phyloP scores from a whole-genome alignment of 2,113 vertebrate species.

The Tragelaphus scriptus region DNA sequence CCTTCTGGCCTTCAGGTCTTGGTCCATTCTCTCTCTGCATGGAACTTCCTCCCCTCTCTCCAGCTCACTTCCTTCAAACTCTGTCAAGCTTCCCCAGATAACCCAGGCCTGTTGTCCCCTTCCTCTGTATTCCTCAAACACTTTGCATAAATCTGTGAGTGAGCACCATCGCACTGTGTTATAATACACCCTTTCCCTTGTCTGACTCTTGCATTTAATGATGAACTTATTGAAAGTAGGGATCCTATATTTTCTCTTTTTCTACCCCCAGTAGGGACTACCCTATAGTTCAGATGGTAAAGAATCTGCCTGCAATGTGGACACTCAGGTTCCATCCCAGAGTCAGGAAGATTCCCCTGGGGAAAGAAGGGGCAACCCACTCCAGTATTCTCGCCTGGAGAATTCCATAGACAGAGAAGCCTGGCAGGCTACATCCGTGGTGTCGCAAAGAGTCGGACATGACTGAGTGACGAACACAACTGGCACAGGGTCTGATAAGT shows the following conservation, averaged over 20 bases:
- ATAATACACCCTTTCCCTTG: not conserved
- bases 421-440: not conserved
- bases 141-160: not conserved
- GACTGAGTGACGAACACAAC: not conserved
- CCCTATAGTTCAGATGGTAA: not conserved
- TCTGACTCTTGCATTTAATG: not conserved
- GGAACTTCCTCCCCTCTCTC: too few relatives aligned
- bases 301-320: not conserved
- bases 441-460: not conserved
- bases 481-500: not conserved
- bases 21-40: not conserved
- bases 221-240: not conserved
- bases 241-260: not conserved
- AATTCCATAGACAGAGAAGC: not conserved
- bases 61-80: not conserved
- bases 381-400: not conserved
- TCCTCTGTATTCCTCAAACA: not conserved
- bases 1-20: not conserved
- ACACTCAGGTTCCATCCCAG: not conserved
- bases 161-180: not conserved
- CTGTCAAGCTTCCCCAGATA: not conserved
- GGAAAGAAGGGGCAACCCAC: not conserved
- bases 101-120: not conserved
- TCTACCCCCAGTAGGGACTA: not conserved
- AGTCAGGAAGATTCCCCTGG: not conserved